These are phyloP conservation scores for Vespertilio murinus DNA, from an alignment of 2,797 vertebrate species.

Conservation along the genomic window DNA sequence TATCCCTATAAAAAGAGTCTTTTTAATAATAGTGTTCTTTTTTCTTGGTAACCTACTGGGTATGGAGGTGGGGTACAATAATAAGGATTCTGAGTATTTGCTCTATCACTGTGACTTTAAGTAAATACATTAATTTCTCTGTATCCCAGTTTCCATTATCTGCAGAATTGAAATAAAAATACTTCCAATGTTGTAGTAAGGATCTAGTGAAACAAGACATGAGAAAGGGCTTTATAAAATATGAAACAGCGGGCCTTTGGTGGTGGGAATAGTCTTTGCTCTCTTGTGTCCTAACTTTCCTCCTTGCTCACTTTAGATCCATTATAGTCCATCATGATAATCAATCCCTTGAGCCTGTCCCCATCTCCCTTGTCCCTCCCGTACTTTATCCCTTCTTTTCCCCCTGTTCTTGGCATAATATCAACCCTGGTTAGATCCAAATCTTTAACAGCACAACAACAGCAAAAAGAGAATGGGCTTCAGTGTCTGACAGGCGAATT, in stretches of 20 bases:
- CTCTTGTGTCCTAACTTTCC: not conserved
- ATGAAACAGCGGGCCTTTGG: not conserved
- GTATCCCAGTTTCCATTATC: not conserved
- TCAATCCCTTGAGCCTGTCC: not conserved
- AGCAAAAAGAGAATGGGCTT: not conserved
- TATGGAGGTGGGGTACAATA: not conserved
- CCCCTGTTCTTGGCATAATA: not conserved
- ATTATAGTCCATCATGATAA: not conserved
- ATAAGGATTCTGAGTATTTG: not conserved
- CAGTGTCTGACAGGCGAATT: not conserved
- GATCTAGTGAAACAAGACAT: not conserved
- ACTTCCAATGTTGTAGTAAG: not conserved
- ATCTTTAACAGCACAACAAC: not conserved
- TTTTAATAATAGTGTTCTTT: not conserved
- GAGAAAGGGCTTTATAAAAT: slow-evolving; percentile 21
- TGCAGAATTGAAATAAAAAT: slow-evolving; percentile 21
- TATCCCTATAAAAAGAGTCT: not conserved
- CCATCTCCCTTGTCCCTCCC: not conserved
- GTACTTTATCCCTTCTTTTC: not conserved
- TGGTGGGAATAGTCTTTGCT: not conserved
- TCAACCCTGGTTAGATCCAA: not conserved
- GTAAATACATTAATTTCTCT: slow-evolving; percentile 4
- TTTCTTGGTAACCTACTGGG: not conserved
- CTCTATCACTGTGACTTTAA: not conserved
- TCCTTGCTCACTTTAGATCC: not conserved